Evolutionary conservation across 2,797 vertebrate genomes (phyloP), one percentile per base, ranked within the genome.

Genomic region (Tokudaia muenninki): DNA sequence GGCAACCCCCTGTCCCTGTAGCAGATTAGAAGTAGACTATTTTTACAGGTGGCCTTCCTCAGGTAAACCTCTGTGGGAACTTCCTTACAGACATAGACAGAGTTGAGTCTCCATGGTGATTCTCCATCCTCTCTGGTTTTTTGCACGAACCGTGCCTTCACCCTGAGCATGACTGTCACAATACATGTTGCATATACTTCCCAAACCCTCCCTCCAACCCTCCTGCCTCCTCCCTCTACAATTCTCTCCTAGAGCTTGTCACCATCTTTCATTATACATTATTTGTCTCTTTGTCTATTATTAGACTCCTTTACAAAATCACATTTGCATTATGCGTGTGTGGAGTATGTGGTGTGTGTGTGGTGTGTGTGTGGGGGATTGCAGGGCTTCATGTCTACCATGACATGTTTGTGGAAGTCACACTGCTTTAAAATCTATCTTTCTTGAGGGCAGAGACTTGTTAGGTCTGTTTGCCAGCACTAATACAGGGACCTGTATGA

Each of bases 151-250:
- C 0, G 7, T 22, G 37, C 67, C 9, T 17, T 24, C 44, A 57
- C 75, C 37, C 75, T 31, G 59, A 24, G 4, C 5, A 0, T 3
- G 47, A 17, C 50, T 26, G 24, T 81, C 24, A 74, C 29, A 0
- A 21, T 3, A 63, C 24, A 57, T 1, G 13, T 2, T 2, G 29
- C 52, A 2, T 3, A 24, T 26, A 3, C 10, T 17, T 13, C 24
- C 87, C 0, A 3, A 61, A 7, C 7, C 26, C 3, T 9, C 63
- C 11, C 11, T 16, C 50, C 17, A 12, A 21, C 29, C 41, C 44
- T 31, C 1, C 6, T 14, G 59, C 14, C 10, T 57, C 34, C 50
- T 50, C 47, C 14, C 29, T 57, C 70, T 61, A 34, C 4, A 0
- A 29, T 21, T 87, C 59, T 67, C 67, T 17, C 34, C 52, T 65